Percentiles rank a stretch among this genome's conserved stretches.
phyloP scores from a whole-genome alignment of 2,888 invertebrate genomes.

The Alentia gelatinosa region DNA sequence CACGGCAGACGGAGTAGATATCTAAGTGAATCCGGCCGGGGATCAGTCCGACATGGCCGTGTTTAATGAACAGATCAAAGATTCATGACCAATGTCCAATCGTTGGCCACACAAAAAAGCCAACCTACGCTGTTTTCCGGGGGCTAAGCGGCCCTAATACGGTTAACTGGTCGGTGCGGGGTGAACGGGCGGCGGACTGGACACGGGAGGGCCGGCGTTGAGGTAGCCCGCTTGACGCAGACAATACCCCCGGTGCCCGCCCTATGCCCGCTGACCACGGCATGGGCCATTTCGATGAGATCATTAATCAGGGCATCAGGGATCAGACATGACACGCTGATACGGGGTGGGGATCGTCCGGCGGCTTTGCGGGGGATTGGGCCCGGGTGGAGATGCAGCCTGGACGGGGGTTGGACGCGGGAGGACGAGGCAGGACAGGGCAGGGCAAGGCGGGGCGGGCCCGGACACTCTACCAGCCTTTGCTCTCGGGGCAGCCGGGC shows the following conservation, averaged over 20 bases:
- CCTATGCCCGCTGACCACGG: not conserved
- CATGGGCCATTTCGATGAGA: not conserved
- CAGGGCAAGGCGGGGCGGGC: not conserved
- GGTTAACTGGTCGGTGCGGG: not conserved
- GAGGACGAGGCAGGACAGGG: not conserved
- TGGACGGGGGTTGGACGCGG: not conserved
- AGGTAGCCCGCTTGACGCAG: not conserved
- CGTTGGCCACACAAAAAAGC: not conserved
- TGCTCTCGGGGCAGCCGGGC: not conserved
- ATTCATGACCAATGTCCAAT: conserved; percentile 46
- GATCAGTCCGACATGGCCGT: conserved; percentile 24
- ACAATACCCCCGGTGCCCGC: not conserved
- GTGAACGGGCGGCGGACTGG: not conserved
- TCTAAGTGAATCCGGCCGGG: not conserved
- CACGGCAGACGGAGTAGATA: not conserved
- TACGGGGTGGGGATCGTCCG: not conserved
- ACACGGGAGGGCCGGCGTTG: not conserved
- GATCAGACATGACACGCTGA: conserved; percentile 44
- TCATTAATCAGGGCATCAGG: conserved; percentile 39
- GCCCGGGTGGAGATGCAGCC: not conserved
- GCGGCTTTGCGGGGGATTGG: not conserved
- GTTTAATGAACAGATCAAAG: conserved; percentile 38
- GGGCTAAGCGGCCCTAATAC: conserved; percentile 11
- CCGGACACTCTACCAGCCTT: not conserved
- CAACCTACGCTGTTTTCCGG: not conserved